These are phyloP conservation scores for Hippocampus zosterae DNA, from an alignment of 2,113 vertebrate genomes.

Conservation along the genomic window DNA sequence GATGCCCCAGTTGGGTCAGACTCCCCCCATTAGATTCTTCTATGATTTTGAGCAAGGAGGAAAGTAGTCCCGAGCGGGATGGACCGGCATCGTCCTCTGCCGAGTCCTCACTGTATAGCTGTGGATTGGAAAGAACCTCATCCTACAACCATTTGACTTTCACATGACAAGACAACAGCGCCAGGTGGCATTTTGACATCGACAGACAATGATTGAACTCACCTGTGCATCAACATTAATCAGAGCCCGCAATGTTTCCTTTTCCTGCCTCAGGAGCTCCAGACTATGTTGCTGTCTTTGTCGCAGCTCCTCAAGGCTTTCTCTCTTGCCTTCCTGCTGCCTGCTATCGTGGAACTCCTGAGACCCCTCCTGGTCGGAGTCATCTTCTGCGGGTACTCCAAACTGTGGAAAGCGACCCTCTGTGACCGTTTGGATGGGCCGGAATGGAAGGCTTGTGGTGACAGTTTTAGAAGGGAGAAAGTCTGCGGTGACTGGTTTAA, in stretches of 20 bases:
- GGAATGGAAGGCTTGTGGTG: constrained; percentile 1
- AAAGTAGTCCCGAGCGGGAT: constrained; percentile 52
- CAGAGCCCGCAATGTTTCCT: constrained; percentile 43
- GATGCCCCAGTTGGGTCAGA: constrained; percentile 26
- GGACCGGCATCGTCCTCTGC: constrained; percentile 30
- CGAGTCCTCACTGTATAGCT: constrained; percentile 5
- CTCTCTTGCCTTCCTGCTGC: not conserved
- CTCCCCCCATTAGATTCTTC: constrained; percentile 43
- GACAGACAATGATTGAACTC: constrained; percentile 4
- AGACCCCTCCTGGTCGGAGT: not conserved
- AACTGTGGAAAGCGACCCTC: not conserved
- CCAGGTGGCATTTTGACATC: not conserved
- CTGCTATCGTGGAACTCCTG: not conserved
- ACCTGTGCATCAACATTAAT: constrained; percentile 71
- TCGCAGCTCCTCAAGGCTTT: constrained; percentile 58
- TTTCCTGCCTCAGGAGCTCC: constrained; percentile 46
- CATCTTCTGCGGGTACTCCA: not conserved
- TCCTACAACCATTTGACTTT: not conserved
- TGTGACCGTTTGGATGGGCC: not conserved
- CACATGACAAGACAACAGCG: not conserved
- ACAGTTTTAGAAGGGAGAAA: not conserved
- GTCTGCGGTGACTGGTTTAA: not conserved
- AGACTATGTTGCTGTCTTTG: constrained; percentile 23
- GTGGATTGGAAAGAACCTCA: not conserved
- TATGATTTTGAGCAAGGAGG: constrained; percentile 55